Evolutionary conservation across 2,797 vertebrate genomes (phyloP).

Genomic region (Myiotriccus ornatus): DNA sequence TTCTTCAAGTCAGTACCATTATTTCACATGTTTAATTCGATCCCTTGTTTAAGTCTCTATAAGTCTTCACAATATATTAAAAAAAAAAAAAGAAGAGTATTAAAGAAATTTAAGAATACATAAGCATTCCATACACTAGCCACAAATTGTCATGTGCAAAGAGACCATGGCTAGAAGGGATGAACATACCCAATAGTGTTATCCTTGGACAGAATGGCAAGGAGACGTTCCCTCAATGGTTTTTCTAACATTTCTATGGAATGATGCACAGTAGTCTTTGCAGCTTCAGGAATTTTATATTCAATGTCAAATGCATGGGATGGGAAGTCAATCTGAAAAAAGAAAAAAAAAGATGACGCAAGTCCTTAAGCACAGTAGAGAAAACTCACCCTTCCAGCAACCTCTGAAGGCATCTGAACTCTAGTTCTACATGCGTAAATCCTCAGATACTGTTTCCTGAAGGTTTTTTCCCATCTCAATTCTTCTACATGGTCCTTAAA

Average conservation of each 20-base stretch:
- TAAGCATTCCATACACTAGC: not conserved
- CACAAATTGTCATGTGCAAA: not conserved
- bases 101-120: not conserved
- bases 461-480: not conserved
- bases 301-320: slow-evolving; percentile 82
- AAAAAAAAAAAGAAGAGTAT: too few species aligned
- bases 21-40: not conserved
- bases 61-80: not conserved
- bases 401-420: not conserved
- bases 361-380: not conserved
- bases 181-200: slow-evolving; percentile 85
- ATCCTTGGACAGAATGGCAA: slow-evolving; percentile 86
- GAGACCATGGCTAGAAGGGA: not conserved
- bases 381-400: not conserved
- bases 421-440: not conserved
- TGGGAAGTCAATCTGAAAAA: slow-evolving; percentile 89
- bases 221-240: slow-evolving; percentile 81
- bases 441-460: not conserved
- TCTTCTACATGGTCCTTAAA: not conserved
- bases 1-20: not conserved
- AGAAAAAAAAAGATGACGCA: not conserved
- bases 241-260: slow-evolving; percentile 85
- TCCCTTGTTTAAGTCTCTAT: not conserved
- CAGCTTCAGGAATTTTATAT: slow-evolving; percentile 84
- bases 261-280: slow-evolving; percentile 70